phyloP scores from a whole-genome alignment of 2,888 invertebrate genomes.

The Dusona sp. region DNA sequence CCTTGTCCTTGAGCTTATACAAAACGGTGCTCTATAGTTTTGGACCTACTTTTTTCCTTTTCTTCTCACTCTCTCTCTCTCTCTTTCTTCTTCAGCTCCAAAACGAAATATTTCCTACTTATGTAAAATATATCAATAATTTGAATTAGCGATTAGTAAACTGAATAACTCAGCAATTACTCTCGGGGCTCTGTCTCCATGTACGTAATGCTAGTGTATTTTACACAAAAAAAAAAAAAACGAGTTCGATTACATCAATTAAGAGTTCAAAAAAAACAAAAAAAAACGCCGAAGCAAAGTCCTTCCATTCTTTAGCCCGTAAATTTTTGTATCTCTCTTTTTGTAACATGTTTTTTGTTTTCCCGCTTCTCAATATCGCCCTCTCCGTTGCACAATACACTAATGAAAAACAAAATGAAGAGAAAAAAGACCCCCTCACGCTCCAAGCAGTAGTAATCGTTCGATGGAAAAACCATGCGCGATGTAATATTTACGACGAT shows the following conservation, averaged over 20 bases:
- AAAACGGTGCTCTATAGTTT: conserved; percentile 86
- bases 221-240: conserved; percentile 65
- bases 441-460: conserved; percentile 21
- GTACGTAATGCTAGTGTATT: conserved; percentile 68
- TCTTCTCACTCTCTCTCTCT: conserved; percentile 3
- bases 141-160: conserved; percentile 26
- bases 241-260: conserved; percentile 60
- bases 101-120: conserved; percentile 14
- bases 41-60: conserved; percentile 4
- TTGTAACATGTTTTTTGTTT: conserved; percentile 11
- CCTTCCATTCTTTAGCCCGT: conserved; percentile 40
- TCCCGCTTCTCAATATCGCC: conserved; percentile 14
- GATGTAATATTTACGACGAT: conserved; percentile 23
- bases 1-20: conserved; percentile 88
- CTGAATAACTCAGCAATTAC: conserved; percentile 1
- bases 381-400: conserved; percentile 11
- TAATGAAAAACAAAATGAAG: conserved; percentile 15
- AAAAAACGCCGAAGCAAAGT: conserved; percentile 58
- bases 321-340: conserved; percentile 27
- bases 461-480: conserved; percentile 35
- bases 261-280: conserved; percentile 43
- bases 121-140: conserved; percentile 47
- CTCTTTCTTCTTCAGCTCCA: neutral
- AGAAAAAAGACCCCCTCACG: conserved; percentile 10
- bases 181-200: conserved; percentile 37